Evolutionary conservation across 2,113 vertebrate genomes (phyloP).

Genomic region (Proterorhinus semilunaris): DNA sequence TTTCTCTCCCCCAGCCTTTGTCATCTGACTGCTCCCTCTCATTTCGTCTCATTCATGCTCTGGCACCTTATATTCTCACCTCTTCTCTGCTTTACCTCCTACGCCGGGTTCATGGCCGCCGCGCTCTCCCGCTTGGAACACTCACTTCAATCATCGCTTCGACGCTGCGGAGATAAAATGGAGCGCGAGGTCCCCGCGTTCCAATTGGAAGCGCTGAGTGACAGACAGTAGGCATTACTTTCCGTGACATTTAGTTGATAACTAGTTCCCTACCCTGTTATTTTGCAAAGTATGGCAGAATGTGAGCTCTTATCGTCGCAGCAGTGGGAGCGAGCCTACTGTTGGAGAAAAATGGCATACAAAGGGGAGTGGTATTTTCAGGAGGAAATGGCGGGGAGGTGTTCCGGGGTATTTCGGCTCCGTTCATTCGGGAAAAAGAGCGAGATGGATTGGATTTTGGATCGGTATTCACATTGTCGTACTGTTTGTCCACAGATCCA

Average conservation of each 20-base stretch:
- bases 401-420: conserved; percentile 11
- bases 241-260: conserved; percentile 48
- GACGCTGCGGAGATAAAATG: conserved; percentile 29
- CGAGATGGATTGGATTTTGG: conserved; percentile 9
- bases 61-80: conserved; percentile 10
- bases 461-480: not conserved
- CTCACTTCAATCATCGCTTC: conserved; percentile 32
- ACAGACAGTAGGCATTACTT: conserved; percentile 21
- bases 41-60: conserved; percentile 30
- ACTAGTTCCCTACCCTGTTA: conserved; percentile 43
- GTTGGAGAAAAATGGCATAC: conserved; percentile 3
- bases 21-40: conserved; percentile 34
- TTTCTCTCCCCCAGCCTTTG: conserved; percentile 17
- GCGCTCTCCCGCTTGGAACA: conserved; percentile 21
- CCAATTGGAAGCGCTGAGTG: conserved; percentile 36
- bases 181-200: not conserved
- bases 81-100: conserved; percentile 13
- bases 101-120: conserved; percentile 32
- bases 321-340: conserved; percentile 24
- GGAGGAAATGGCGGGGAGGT: not conserved
- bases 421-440: conserved; percentile 9
- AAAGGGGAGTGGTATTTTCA: conserved; percentile 6
- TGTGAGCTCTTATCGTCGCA: conserved; percentile 40
- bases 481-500: not conserved
- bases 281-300: conserved; percentile 40